Percentiles rank a stretch among this genome's conserved stretches.
Conservation (phyloP, 2,888 invertebrate species). For the Aleiodes leptofemur region DNA sequence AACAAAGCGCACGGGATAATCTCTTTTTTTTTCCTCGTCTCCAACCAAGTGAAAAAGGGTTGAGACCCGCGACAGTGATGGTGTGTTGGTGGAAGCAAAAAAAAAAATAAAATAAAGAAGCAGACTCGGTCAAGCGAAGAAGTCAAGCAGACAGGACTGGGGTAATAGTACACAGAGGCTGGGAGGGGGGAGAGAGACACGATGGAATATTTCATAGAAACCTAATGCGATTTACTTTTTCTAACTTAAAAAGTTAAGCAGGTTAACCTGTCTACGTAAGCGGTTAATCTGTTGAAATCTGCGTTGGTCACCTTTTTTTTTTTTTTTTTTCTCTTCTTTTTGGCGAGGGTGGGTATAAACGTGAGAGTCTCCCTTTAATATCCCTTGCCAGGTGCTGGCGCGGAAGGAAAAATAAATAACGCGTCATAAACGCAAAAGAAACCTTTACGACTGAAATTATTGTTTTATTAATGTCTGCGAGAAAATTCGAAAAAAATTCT, state of each 20-base stretch:
- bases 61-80: conserved; percentile 38
- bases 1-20: conserved; percentile 46
- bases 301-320: conserved; percentile 48
- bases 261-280: conserved; percentile 59
- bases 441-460: background rate
- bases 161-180: background rate
- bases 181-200: background rate
- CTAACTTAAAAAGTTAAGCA: conserved; percentile 66
- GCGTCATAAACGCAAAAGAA: background rate
- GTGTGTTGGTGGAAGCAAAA: conserved; percentile 41
- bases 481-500: background rate
- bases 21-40: conserved; percentile 20
- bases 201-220: conserved; percentile 32
- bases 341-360: conserved; percentile 34
- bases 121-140: conserved; percentile 37
- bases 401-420: conserved; percentile 27
- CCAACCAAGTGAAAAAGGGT: conserved; percentile 50
- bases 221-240: conserved; percentile 63
- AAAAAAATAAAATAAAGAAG: conserved; percentile 42
- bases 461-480: conserved; percentile 6
- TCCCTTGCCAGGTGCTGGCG: conserved; percentile 18
- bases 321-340: conserved; percentile 33
- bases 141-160: conserved; percentile 13
- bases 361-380: conserved; percentile 18
- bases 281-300: conserved; percentile 57